A percentile compares a stretch with the other conserved stretches of the same genome.
Conservation (phyloP, 2,888 invertebrate species). For the Thymelicus sylvestris region DNA sequence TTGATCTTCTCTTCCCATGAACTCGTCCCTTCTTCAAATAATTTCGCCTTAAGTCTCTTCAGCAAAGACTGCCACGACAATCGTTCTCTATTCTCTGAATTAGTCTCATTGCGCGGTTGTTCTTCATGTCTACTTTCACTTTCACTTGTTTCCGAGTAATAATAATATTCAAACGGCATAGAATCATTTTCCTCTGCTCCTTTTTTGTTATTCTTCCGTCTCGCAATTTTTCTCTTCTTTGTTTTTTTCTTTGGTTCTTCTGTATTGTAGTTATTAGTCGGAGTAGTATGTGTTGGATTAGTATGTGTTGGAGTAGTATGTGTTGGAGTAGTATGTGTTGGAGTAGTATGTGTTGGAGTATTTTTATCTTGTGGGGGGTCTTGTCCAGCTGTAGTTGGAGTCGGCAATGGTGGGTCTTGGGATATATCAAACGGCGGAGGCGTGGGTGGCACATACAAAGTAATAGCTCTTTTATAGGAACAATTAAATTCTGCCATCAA, state of each 20-base stretch:
- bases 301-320: too few relatives aligned
- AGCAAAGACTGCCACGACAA: not conserved
- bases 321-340: too few relatives aligned
- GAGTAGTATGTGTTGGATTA: not conserved
- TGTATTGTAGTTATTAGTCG: not conserved
- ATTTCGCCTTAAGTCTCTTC: not conserved
- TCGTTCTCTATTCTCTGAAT: slow-evolving; percentile 2
- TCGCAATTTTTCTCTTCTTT: not conserved
- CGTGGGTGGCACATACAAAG: slow-evolving; percentile 10
- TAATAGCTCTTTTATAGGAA: slow-evolving; percentile 22
- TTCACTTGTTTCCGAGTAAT: not conserved
- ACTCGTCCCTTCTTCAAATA: not conserved
- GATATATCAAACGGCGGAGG: not conserved
- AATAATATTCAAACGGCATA: not conserved
- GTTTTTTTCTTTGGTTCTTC: not conserved
- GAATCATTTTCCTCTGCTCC: not conserved
- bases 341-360: too few relatives aligned
- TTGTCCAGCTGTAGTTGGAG: not conserved
- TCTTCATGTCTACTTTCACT: not conserved
- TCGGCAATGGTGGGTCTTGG: not conserved
- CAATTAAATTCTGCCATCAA: slow-evolving; percentile 14
- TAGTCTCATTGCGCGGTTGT: not conserved
- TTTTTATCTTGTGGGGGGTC: not conserved
- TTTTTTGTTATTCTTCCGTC: not conserved
- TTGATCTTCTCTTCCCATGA: slow-evolving; percentile 7